Conservation (phyloP, 2,113 vertebrate species). For the Okapia johnstoni region DNA sequence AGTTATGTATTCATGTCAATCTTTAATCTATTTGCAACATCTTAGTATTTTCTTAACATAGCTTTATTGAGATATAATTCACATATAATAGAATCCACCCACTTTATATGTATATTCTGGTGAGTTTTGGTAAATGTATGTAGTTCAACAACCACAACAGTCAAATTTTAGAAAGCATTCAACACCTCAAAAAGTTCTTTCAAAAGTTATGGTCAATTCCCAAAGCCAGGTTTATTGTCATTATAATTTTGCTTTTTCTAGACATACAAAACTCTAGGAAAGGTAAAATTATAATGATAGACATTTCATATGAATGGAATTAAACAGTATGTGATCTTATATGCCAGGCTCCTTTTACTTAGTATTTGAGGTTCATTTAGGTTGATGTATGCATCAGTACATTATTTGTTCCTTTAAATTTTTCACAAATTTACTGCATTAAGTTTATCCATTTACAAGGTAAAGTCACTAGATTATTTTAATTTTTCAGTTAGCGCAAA, state of each 20-base stretch:
- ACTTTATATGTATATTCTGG: neutral
- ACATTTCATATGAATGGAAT: neutral
- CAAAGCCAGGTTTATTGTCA: neutral
- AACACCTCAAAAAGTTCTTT: neutral
- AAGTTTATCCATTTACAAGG: neutral
- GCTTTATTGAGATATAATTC: neutral
- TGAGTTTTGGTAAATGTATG: neutral
- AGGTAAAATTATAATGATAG: neutral
- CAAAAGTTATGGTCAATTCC: neutral
- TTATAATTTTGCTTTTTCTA: neutral
- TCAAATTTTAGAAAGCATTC: neutral
- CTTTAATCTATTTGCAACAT: neutral
- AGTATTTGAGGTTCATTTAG: neutral
- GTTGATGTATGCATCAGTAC: neutral
- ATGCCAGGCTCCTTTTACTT: neutral
- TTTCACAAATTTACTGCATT: neutral
- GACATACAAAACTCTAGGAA: neutral
- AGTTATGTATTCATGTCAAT: neutral
- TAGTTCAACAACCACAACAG: neutral
- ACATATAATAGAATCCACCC: neutral
- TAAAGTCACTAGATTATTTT: neutral
- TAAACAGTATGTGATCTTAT: neutral
- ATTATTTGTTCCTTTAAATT: neutral
- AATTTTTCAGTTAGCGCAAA: neutral
- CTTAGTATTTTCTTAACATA: neutral